phyloP scores from a whole-genome alignment of 2,113 vertebrate genomes.

The Chaetodon trifascialis region DNA sequence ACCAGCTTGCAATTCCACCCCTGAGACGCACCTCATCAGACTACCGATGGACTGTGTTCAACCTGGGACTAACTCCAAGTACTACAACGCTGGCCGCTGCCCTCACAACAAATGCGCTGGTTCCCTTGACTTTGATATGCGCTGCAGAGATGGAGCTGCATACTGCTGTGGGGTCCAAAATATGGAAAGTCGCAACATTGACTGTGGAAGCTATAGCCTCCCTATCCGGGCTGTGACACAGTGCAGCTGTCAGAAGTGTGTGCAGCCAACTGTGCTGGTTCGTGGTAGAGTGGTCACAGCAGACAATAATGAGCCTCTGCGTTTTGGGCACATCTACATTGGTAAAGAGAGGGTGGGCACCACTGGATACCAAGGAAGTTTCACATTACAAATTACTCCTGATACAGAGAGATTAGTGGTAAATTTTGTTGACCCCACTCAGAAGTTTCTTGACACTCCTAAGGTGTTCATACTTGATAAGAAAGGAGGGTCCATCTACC shows the following conservation, averaged over 20 bases:
- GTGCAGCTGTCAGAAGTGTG: conserved; percentile 91
- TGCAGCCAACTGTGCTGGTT: conserved; percentile 87
- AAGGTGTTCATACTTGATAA: conserved; percentile 93
- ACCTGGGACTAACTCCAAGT: conserved; percentile 81
- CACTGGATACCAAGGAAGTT: conserved; percentile 93
- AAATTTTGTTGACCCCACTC: conserved; percentile 89
- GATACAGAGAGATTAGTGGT: conserved; percentile 89
- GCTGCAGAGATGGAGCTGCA: conserved; percentile 81
- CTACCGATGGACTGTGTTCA: conserved; percentile 90
- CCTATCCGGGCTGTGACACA: conserved; percentile 89
- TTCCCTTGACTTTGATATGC: conserved; percentile 73
- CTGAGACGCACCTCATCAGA: conserved; percentile 88
- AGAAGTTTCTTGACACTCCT: conserved; percentile 89
- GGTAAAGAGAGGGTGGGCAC: conserved; percentile 88
- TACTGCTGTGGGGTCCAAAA: conserved; percentile 89
- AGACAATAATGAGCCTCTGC: conserved; percentile 90
- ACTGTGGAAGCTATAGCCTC: conserved; percentile 86
- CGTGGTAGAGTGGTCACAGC: conserved; percentile 89
- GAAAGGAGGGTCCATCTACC: conserved; percentile 90
- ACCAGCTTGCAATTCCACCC: conserved; percentile 85
- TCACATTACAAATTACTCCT: conserved; percentile 90
- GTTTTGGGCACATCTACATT: conserved; percentile 92
- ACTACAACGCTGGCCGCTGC: conserved; percentile 92
- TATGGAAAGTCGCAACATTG: conserved; percentile 86
- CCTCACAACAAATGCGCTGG: conserved; percentile 86